Conservation (phyloP, 2,113 vertebrate species). For the Apodemus speciosus region DNA sequence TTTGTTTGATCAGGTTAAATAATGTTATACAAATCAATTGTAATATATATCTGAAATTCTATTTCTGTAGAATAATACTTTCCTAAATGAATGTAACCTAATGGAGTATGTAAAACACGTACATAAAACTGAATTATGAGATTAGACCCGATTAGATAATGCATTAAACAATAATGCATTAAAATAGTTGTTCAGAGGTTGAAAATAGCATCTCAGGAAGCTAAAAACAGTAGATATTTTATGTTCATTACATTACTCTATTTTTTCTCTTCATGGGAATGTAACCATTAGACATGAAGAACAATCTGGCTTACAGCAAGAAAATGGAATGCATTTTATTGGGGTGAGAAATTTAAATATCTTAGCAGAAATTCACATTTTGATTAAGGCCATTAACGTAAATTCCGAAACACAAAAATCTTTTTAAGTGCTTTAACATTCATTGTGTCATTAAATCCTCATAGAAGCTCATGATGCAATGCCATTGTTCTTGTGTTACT, state of each 20-base stretch:
- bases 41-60: background rate
- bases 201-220: background rate
- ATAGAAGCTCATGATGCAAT: background rate
- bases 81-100: background rate
- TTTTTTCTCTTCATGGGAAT: constrained; percentile 25
- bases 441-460: background rate
- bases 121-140: background rate
- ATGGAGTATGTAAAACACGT: background rate
- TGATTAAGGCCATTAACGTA: background rate
- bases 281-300: background rate
- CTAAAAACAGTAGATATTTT: background rate
- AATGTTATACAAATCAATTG: constrained; percentile 21
- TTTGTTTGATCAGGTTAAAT: background rate
- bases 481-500: background rate
- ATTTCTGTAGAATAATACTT: background rate
- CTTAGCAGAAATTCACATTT: background rate
- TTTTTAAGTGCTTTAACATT: background rate
- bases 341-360: background rate
- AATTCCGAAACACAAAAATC: background rate
- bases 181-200: background rate
- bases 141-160: background rate
- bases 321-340: background rate
- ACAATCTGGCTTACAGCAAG: background rate
- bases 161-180: background rate
- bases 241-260: background rate